Conservation (phyloP, 2,113 vertebrate species). For the Nipponia nippon region DNA sequence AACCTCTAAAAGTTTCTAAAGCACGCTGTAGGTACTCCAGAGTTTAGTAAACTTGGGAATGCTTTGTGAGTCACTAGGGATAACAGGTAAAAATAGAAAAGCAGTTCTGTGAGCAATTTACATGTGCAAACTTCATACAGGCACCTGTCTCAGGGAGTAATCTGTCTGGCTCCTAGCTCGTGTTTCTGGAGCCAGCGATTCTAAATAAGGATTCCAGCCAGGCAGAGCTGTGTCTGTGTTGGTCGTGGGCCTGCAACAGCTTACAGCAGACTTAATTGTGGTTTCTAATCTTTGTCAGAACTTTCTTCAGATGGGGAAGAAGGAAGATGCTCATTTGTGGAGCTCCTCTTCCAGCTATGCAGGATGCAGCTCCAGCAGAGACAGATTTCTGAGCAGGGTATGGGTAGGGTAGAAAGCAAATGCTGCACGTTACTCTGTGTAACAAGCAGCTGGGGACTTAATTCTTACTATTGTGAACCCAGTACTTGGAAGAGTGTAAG, state of each 20-base stretch:
- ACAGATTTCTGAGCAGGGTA: neutral
- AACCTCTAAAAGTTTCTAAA: neutral
- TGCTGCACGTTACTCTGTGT: neutral
- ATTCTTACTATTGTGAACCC: neutral
- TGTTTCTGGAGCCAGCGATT: neutral
- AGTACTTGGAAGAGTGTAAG: neutral
- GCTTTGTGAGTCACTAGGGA: neutral
- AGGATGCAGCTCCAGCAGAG: neutral
- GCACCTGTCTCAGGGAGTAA: fast-evolving
- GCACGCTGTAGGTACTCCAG: neutral
- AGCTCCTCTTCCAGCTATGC: neutral
- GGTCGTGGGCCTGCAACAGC: neutral
- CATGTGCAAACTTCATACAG: neutral
- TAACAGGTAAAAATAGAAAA: neutral
- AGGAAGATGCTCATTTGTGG: neutral
- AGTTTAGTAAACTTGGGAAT: neutral
- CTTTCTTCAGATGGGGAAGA: neutral
- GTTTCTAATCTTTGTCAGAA: neutral
- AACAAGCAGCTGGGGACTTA: neutral
- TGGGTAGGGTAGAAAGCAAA: neutral
- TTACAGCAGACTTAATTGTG: neutral
- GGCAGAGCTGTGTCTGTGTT: neutral
- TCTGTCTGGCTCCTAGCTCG: neutral
- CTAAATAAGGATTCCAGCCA: neutral
- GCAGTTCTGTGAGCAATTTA: neutral